A percentile compares a stretch with the other conserved stretches of the same genome.
phyloP scores from a whole-genome alignment of 2,888 invertebrate species.

The Ectobius pallidus region DNA sequence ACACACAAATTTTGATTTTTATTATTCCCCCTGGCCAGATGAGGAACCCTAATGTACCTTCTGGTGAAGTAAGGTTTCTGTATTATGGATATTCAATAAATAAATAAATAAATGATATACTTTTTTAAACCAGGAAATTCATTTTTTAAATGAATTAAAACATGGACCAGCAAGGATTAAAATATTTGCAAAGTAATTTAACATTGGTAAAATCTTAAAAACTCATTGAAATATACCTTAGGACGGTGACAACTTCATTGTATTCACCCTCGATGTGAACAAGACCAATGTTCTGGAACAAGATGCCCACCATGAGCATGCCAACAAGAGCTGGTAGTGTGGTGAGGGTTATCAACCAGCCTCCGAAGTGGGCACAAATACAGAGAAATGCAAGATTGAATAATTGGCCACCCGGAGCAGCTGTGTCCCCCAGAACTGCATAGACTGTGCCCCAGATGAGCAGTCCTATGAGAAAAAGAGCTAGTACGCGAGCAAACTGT shows the following conservation, averaged over 20 bases:
- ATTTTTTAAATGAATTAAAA: too few species aligned
- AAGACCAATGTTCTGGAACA: slow-evolving; percentile 75
- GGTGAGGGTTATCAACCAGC: slow-evolving; percentile 78
- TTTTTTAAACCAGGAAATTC: too few species aligned
- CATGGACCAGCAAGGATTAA: too few species aligned
- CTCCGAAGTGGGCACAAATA: slow-evolving; percentile 80
- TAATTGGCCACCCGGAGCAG: slow-evolving; percentile 83
- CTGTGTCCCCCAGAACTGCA: slow-evolving; percentile 73
- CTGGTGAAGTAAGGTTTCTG: too few species aligned
- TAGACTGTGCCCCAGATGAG: slow-evolving; percentile 61
- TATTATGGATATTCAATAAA: too few species aligned
- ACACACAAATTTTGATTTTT: too few species aligned
- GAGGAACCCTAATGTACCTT: too few species aligned
- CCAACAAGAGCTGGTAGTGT: slow-evolving; percentile 85
- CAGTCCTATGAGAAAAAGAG: slow-evolving; percentile 69
- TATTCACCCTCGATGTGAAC: slow-evolving; percentile 74
- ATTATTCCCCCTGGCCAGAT: too few species aligned
- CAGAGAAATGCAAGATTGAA: slow-evolving; percentile 77
- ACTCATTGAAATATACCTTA: slow-evolving; percentile 73
- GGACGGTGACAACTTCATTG: slow-evolving; percentile 67
- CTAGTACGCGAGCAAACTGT: slow-evolving; percentile 77
- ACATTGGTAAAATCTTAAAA: too few species aligned
- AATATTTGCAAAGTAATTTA: too few species aligned
- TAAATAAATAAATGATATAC: too few species aligned
- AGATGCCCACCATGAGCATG: slow-evolving; percentile 82